A percentile compares a stretch with the other conserved stretches of the same genome.
Evolutionary conservation across 2,797 vertebrate genomes (phyloP).

Genomic region (Chaenodraco wilsoni): DNA sequence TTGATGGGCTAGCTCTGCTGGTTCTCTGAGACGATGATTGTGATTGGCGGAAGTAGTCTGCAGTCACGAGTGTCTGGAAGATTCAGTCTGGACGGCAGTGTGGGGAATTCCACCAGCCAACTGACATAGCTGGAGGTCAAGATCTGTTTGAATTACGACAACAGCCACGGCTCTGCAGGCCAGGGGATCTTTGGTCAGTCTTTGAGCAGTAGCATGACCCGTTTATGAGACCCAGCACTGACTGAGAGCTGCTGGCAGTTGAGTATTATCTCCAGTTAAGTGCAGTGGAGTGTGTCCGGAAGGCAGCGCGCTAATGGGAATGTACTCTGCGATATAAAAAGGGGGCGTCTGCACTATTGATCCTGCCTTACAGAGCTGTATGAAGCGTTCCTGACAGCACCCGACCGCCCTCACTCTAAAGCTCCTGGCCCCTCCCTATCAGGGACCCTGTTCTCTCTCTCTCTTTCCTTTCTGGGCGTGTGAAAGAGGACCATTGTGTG

Average conservation of each 20-base stretch:
- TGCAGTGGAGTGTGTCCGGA: conserved; percentile 74
- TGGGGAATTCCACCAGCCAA: conserved; percentile 64
- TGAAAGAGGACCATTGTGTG: conserved; percentile 91
- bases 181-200: conserved; percentile 41
- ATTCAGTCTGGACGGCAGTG: conserved; percentile 44
- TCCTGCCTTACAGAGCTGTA: conserved; percentile 80
- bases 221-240: conserved; percentile 41
- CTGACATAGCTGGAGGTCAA: conserved; percentile 68
- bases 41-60: conserved; percentile 80
- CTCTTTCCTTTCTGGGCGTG: conserved; percentile 65
- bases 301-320: conserved; percentile 75
- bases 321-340: conserved; percentile 66
- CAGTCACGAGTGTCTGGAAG: conserved; percentile 62
- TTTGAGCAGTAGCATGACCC: conserved; percentile 53
- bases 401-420: conserved; percentile 63
- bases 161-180: conserved; percentile 33
- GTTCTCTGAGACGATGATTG: conserved; percentile 63
- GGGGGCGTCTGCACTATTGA: conserved; percentile 70
- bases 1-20: conserved; percentile 69
- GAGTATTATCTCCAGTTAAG: conserved; percentile 64
- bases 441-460: conserved; percentile 57
- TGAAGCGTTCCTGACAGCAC: conserved; percentile 72
- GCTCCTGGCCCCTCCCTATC: conserved; percentile 64
- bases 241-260: conserved; percentile 45
- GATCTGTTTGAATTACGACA: conserved; percentile 62